Percentiles rank a stretch among this genome's conserved stretches.
These are phyloP conservation scores for Dicrurus megarhynchus DNA, from an alignment of 2,113 vertebrate species.

Conservation along the genomic window DNA sequence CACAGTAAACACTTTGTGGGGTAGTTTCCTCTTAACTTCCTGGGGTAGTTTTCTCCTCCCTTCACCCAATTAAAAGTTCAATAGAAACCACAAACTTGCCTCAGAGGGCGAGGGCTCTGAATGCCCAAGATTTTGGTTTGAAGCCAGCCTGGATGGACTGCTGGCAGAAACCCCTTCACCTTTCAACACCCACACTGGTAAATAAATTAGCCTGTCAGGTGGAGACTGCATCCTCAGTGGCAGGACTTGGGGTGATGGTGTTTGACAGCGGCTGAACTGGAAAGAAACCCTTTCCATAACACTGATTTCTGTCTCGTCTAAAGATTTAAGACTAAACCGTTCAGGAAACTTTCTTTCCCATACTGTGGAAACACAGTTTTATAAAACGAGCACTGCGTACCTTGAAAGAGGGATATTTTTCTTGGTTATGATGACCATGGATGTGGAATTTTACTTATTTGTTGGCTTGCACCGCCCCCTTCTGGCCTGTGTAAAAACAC, in stretches of 20 bases:
- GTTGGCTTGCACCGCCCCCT: conserved; percentile 44
- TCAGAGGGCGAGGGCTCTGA: background rate
- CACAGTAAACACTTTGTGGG: background rate
- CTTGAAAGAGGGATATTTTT: background rate
- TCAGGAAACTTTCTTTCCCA: background rate
- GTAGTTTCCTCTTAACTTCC: background rate
- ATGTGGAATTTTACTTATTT: background rate
- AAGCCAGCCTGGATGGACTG: background rate
- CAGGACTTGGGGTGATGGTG: background rate
- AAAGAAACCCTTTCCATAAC: background rate
- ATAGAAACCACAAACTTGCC: background rate
- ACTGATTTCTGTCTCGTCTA: background rate
- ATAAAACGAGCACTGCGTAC: background rate
- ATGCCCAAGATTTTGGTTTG: background rate
- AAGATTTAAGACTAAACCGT: background rate
- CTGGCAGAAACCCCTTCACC: background rate
- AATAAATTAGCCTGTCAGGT: background rate
- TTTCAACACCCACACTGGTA: background rate
- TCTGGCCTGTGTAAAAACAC: background rate
- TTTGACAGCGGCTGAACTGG: background rate
- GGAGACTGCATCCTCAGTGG: background rate
- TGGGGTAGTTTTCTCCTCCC: background rate
- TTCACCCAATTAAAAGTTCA: background rate
- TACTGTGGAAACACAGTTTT: background rate
- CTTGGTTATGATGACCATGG: accelerated